Evolutionary conservation across 2,888 invertebrate species (phyloP), one percentile per base, ranked within the genome.

Genomic region (Argynnis bischoffii): DNA sequence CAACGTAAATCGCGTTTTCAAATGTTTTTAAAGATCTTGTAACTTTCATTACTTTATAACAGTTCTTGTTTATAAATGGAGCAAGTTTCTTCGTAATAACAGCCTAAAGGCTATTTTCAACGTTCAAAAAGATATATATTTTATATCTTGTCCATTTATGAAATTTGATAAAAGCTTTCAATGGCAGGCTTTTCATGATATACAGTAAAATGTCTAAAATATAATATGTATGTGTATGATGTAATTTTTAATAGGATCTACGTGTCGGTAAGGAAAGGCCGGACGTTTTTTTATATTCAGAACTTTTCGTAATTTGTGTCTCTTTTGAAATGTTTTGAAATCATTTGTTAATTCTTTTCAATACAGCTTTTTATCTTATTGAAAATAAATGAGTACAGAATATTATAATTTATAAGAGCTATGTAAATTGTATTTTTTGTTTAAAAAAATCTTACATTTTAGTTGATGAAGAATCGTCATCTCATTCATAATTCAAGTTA

Each of bases 401-500:
- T 11, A 41, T 41, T 31, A 15, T 26, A 31, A 31, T 11, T 35
- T 26, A n/a, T 15, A 1, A 55, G 14, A 11, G 5, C 31, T 6
- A 55, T 13, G 16, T 41, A 4, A 15, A 35, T 14, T 46, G 11
- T 5, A 46, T 41, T 56, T n/a, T 35, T 56, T 41, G 5, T 13
- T 41, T 55, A n/a, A 31, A 35, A 8, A 35, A 16, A 35, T 35
- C 16, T 3, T 35, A 55, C n/a, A 16, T 13, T 59, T 47, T 48
- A 13, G 11, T 13, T 16, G n/a, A 48, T 31, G 21, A 13, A 47
- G 47, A 46, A 59, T 65, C 14, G 54, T 48, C 11, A 48, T 31
- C 14, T 54, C 47, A 46, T 57, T 41, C 8, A 63, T 46, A 55
- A 63, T 13, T 59, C 51, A 53, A 65, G 57, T 31, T n/a, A 57